Base-by-base conservation (phyloP, 2,888 invertebrate genomes). In the Mantis religiosa region DNA sequence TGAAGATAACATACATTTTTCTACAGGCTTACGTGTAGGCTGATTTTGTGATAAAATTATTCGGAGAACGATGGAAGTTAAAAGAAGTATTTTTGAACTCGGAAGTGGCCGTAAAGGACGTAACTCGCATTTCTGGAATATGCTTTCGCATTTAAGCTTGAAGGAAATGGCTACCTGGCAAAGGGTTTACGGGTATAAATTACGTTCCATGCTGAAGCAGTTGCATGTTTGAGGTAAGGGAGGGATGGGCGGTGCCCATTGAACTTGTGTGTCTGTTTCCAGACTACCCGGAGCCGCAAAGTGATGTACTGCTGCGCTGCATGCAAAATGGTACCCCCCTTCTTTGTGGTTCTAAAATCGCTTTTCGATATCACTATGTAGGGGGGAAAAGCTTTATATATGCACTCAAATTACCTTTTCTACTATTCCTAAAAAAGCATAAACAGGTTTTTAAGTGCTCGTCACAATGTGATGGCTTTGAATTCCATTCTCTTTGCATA, bases 211-310 rank as follows among this genome's bases (percentile, higher is more conserved):
- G 54, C 54, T 71, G 20, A 71, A 20, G 54, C 3, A 71, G 54
- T 81, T 86, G 82, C 87, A 82, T 87, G 87, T 87, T 87, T 0
- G 20, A 71, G 28, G 12, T 25, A 27, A 28, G 27, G 54, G 85
- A 82, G 91, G 91, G 92, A 92, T 83, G 87, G 87, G 86, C 83
- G 87, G 82, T 85, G 89, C 89, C 86, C 89, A 89, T 28, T 89
- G 89, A 83, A 87, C 89, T 89, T 87, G 89, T 89, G 89, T 85
- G 54, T 89, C 83, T 86, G 85, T 89, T 87, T 86, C 89, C 81
- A 83, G 85, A 86, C 89, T 27, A 34, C 30, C n/a, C 89, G 86
- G 89, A 87, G 87, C 87, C 87, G 15, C 12, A 0, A 25, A 3
- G 25, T 71, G 54, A 71, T 87, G 30, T 34, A 82, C 25, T 82